phyloP scores from a whole-genome alignment of 1,140 invertebrate species.

The Antheraea pernyi region DNA sequence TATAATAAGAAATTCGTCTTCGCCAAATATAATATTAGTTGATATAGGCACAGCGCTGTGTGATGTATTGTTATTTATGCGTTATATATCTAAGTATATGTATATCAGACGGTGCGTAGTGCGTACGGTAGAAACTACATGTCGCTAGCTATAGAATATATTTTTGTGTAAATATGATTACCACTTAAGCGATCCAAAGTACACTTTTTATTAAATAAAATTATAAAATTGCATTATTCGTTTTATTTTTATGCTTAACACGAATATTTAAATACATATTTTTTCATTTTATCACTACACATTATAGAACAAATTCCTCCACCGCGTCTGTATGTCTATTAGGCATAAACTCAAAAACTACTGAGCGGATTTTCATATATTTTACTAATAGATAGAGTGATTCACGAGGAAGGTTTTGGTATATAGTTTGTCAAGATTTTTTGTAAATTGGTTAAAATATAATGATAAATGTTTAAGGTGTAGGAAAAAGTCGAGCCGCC shows the following conservation, averaged over 20 bases:
- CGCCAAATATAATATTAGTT: background rate
- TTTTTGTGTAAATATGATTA: constrained; percentile 22
- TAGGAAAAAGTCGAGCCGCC: no score
- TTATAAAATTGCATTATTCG: constrained; percentile 17
- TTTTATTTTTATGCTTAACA: constrained; percentile 11
- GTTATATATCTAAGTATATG: background rate
- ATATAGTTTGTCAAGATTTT: no score
- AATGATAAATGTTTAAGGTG: no score
- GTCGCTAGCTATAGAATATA: background rate
- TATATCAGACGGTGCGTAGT: background rate
- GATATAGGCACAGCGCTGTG: background rate
- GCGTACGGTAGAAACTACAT: background rate
- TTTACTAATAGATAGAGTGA: no score
- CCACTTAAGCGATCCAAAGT: constrained; percentile 27
- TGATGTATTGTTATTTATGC: background rate
- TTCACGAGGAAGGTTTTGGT: no score
- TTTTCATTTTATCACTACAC: no score
- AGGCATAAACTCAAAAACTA: no score
- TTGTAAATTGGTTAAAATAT: no score
- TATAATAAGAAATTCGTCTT: background rate
- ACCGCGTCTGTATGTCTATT: no score
- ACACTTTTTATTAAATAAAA: constrained; percentile 44
- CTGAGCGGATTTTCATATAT: no score
- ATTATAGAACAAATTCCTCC: no score
- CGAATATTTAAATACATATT: no score